These are phyloP conservation scores for Odontophorus gujanensis DNA, from an alignment of 2,113 vertebrate genomes.

Conservation along the genomic window DNA sequence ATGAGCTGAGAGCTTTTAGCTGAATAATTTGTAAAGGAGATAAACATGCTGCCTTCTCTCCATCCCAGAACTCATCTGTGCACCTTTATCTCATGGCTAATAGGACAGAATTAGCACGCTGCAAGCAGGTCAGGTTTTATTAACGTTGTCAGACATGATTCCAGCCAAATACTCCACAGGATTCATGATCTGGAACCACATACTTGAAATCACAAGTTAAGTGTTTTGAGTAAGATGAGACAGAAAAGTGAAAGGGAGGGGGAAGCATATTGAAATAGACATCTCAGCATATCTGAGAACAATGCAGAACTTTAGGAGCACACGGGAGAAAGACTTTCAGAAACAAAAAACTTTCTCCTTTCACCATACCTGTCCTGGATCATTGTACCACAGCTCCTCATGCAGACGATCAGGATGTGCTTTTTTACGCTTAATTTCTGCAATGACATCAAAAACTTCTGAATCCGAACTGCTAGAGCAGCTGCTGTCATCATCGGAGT, in stretches of 20 bases:
- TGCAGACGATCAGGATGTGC: constrained; percentile 97
- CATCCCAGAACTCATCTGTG: neutral
- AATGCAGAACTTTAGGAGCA: neutral
- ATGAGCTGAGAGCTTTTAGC: neutral
- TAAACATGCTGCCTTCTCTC: neutral
- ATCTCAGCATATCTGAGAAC: neutral
- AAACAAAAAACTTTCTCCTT: neutral
- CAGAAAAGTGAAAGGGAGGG: neutral
- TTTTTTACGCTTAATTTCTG: constrained; percentile 97
- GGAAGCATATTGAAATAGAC: neutral
- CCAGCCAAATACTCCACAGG: neutral
- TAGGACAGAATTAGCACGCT: neutral
- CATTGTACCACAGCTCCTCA: constrained; percentile 98
- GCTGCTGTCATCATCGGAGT: constrained; percentile 90
- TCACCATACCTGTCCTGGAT: constrained; percentile 91
- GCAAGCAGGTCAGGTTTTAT: constrained; percentile 24
- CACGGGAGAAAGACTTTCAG: neutral
- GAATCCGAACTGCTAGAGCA: constrained; percentile 95
- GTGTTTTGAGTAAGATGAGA: constrained; percentile 19
- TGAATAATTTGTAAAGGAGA: constrained; percentile 7
- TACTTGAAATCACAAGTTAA: constrained; percentile 7
- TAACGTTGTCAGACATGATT: neutral
- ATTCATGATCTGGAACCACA: neutral
- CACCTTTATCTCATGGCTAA: neutral
- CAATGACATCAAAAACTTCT: constrained; percentile 96